Percentiles rank a stretch among this genome's conserved stretches.
Evolutionary conservation across 2,888 invertebrate genomes (phyloP).

Genomic region (Rutpela maculata): DNA sequence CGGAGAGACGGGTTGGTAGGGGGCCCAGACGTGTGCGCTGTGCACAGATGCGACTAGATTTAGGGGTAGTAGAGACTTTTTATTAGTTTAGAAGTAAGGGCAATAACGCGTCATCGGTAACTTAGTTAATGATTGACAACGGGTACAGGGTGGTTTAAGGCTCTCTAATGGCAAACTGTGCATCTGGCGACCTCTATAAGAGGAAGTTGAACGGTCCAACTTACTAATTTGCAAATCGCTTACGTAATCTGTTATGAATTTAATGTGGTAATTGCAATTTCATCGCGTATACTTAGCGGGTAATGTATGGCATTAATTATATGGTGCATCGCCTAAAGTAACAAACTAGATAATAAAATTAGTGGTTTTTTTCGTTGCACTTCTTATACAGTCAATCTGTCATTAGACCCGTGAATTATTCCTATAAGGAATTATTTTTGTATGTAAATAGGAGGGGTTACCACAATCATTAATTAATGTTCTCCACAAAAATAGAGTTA

Average conservation of each 20-base stretch:
- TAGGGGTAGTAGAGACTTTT: constrained; percentile 51
- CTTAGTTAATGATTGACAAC: constrained; percentile 63
- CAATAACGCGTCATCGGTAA: constrained; percentile 53
- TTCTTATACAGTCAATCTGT: too few species aligned
- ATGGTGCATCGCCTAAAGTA: too few species aligned
- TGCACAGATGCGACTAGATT: constrained; percentile 60
- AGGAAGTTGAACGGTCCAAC: constrained; percentile 50
- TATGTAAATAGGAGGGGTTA: too few species aligned
- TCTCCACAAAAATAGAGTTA: too few species aligned
- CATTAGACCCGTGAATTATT: too few species aligned
- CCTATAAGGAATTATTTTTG: too few species aligned
- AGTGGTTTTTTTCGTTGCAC: too few species aligned
- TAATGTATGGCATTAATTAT: too few species aligned
- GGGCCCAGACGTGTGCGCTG: constrained; percentile 38
- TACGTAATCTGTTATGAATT: constrained; percentile 41
- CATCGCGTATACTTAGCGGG: constrained; percentile 15
- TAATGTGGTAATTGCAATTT: constrained; percentile 49
- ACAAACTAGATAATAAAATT: too few species aligned
- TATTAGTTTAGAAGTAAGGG: constrained; percentile 57
- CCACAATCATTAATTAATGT: too few species aligned
- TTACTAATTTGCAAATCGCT: constrained; percentile 56
- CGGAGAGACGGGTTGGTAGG: constrained; percentile 43
- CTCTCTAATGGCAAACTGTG: constrained; percentile 52
- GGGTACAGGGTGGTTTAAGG: constrained; percentile 51
- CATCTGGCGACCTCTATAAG: constrained; percentile 53